Evolutionary conservation across 2,113 vertebrate genomes (phyloP), one percentile per base, ranked within the genome.

Genomic region (Cheilinus undulatus): DNA sequence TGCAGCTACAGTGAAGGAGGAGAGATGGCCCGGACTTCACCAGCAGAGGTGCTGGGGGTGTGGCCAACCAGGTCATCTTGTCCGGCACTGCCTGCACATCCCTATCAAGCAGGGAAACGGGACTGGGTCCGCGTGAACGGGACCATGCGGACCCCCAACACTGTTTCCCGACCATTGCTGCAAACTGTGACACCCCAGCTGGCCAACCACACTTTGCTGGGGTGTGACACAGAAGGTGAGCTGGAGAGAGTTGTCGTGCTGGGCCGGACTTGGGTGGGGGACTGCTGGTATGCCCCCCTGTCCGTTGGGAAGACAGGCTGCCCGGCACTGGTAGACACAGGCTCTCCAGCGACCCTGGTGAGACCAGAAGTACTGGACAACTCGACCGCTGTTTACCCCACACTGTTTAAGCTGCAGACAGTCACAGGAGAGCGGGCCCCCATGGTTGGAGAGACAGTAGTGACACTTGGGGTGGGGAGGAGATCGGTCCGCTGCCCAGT

Each of bases 331-430:
- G 48, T 68, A 48, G 54, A 52, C 30, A 46, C 49, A 36, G 40
- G 28, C 45, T 48, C 45, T 11, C 23, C 36, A 50, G 32, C 54
- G n/a, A 40, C 62, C 14, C 62, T 65, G 30, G 28, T 65, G 30
- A 40, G 5, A 51, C 48, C 62, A 10, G 20, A 48, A 5, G 22
- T 65, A 32, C 6, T 51, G 15, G 7, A 49, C 1, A 26, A 12
- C 3, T 1, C 1, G 5, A 32, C 24, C 34, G 40, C 40, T 8
- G 8, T 67, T 40, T 46, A 20, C 19, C 63, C 57, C 26, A 22
- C 22, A 23, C 20, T 34, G n/a, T 34, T 56, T 23, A 57, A 15
- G 48, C 61, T 65, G 36, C 59, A 46, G 49, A 69, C 43, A 22
- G 60, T 63, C 12, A 63, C 46, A 2, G 46, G 32, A 5, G 46